Conservation (phyloP, 53 echinoderm and acorn worm genomes). For the Holothuria scabra region DNA sequence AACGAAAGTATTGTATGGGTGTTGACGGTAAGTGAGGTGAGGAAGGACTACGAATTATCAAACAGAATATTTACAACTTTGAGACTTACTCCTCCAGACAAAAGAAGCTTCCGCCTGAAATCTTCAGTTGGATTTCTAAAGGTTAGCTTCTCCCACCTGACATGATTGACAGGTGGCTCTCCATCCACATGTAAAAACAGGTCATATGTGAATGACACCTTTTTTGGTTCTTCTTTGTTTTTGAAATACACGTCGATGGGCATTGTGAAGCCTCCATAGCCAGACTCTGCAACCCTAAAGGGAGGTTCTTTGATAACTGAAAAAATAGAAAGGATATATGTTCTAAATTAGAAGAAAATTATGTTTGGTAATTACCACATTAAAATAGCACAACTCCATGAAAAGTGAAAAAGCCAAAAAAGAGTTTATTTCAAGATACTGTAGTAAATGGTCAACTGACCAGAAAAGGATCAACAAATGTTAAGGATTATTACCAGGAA, state of each 20-base stretch:
- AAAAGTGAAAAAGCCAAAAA: no score
- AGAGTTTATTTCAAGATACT: no score
- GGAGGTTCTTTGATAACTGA: constrained; percentile 93
- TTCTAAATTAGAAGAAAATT: no score
- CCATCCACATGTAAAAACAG: constrained; percentile 86
- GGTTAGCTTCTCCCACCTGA: constrained; percentile 94
- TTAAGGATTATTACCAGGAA: no score
- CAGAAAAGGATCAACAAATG: no score
- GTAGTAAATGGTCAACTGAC: no score
- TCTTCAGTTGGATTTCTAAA: constrained; percentile 98
- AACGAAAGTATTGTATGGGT: background rate
- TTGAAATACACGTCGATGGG: constrained; percentile 91
- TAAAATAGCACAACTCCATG: no score
- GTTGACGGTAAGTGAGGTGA: background rate
- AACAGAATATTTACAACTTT: no score
- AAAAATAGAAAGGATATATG: background rate
- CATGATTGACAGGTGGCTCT: constrained; percentile 94
- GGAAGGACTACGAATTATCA: background rate
- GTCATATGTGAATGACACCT: constrained; percentile 91
- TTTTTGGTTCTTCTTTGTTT: constrained; percentile 98
- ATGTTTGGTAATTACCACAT: no score
- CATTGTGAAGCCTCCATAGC: constrained; percentile 95
- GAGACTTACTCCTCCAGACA: constrained; percentile 88
- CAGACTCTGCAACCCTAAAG: constrained; percentile 79
- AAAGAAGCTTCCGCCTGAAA: constrained; percentile 92